phyloP scores from a whole-genome alignment of 2,888 invertebrate genomes.

The Noctua pronuba region DNA sequence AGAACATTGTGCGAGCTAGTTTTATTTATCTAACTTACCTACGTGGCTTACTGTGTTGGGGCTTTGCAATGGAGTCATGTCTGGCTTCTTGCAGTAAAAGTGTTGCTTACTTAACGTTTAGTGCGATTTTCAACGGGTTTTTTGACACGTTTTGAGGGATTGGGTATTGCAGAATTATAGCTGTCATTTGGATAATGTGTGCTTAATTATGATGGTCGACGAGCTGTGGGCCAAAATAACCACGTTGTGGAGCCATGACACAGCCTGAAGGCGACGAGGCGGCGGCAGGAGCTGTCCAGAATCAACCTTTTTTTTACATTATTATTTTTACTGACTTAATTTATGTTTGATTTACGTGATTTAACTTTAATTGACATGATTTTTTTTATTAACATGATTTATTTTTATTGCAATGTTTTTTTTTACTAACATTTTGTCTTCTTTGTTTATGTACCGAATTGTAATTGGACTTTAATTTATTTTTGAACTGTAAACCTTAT shows the following conservation, averaged over 20 bases:
- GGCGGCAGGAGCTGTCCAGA: no score
- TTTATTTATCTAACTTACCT: constrained; percentile 67
- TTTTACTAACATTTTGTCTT: no score
- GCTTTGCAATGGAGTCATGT: constrained; percentile 25
- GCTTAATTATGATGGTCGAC: not conserved
- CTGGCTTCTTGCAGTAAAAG: constrained; percentile 26
- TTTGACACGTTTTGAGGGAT: not conserved
- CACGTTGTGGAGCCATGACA: not conserved
- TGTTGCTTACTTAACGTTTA: constrained; percentile 15
- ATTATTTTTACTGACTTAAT: no score
- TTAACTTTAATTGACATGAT: no score
- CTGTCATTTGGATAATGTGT: not conserved
- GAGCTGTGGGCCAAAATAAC: not conserved
- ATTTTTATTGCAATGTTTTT: no score
- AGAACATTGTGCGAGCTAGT: constrained; percentile 68
- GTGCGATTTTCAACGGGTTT: not conserved
- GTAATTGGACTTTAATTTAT: no score
- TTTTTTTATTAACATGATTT: no score
- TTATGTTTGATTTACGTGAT: no score
- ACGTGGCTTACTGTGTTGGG: constrained; percentile 44
- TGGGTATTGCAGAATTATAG: not conserved
- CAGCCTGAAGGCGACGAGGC: not conserved
- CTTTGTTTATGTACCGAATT: no score
- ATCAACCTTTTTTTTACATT: no score
- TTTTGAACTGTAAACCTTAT: no score